Percentiles rank a stretch among this genome's conserved stretches.
Evolutionary conservation across 2,797 vertebrate genomes (phyloP).

Genomic region (Neomorphus geoffroyi): DNA sequence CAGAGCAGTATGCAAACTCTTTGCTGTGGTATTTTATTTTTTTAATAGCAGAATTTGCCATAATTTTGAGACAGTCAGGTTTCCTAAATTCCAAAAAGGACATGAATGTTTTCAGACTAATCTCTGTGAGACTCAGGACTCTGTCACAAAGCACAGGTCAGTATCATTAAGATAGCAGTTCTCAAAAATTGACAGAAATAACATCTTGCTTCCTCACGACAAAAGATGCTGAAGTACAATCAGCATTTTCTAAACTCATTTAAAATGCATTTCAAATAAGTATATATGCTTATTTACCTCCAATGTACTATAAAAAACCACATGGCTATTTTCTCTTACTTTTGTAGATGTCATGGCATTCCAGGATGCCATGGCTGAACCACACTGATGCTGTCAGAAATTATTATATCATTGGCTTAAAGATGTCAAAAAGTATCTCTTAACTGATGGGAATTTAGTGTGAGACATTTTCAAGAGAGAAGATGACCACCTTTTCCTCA

Average conservation of each 20-base stretch:
- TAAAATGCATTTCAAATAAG: neutral
- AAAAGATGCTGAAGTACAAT: neutral
- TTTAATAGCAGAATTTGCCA: neutral
- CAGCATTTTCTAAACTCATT: neutral
- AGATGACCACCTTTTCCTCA: neutral
- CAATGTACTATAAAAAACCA: neutral
- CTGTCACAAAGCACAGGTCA: neutral
- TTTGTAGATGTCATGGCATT: neutral
- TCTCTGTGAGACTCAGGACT: neutral
- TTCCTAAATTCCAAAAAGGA: neutral
- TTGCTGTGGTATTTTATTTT: neutral
- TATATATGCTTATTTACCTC: neutral
- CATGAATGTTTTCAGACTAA: neutral
- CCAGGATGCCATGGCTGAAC: neutral
- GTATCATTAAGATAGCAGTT: neutral
- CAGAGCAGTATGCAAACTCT: neutral
- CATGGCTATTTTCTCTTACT: neutral
- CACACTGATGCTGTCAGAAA: slow-evolving; percentile 23
- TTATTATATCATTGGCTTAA: slow-evolving; percentile 4
- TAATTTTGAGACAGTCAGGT: neutral
- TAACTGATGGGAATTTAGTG: neutral
- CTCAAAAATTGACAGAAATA: neutral
- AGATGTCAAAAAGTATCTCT: slow-evolving; percentile 26
- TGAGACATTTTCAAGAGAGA: slow-evolving; percentile 2
- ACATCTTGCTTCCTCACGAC: neutral